Percentiles rank a stretch among this genome's conserved stretches.
These are phyloP conservation scores for Tylochromis polylepis DNA, from an alignment of 2,113 vertebrate species.

Conservation along the genomic window DNA sequence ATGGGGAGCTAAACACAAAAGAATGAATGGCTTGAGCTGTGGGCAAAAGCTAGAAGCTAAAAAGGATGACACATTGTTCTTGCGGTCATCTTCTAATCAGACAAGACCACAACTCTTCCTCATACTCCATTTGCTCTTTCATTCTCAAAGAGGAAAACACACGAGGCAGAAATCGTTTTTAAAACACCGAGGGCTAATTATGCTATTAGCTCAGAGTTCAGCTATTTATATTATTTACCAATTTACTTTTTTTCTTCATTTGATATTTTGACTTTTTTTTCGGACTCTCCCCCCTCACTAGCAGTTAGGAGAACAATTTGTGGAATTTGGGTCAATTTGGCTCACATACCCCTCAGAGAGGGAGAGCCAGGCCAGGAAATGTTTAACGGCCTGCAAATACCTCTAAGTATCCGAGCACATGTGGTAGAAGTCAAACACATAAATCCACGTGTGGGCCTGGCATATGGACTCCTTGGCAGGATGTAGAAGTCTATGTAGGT, in stretches of 20 bases:
- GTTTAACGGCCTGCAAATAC: slow-evolving; percentile 53
- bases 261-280: neutral
- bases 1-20: slow-evolving; percentile 19
- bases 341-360: slow-evolving; percentile 29
- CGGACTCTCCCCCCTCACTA: neutral
- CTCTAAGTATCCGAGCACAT: slow-evolving; percentile 45
- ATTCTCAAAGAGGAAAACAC: neutral
- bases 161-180: neutral
- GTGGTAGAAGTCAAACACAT: slow-evolving; percentile 45
- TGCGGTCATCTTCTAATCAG: neutral
- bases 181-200: slow-evolving; percentile 40
- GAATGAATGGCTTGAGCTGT: neutral
- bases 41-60: neutral
- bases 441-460: slow-evolving; percentile 1
- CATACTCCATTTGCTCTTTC: neutral
- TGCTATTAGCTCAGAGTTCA: slow-evolving; percentile 23
- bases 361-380: slow-evolving; percentile 32
- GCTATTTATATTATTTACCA: neutral
- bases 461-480: neutral
- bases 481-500: slow-evolving; percentile 1
- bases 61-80: neutral
- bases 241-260: neutral
- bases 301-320: slow-evolving; percentile 40
- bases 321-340: slow-evolving; percentile 40
- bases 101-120: neutral